These are phyloP conservation scores for Cricetomys ansorgei DNA, from an alignment of 2,113 vertebrate species.

Conservation along the genomic window DNA sequence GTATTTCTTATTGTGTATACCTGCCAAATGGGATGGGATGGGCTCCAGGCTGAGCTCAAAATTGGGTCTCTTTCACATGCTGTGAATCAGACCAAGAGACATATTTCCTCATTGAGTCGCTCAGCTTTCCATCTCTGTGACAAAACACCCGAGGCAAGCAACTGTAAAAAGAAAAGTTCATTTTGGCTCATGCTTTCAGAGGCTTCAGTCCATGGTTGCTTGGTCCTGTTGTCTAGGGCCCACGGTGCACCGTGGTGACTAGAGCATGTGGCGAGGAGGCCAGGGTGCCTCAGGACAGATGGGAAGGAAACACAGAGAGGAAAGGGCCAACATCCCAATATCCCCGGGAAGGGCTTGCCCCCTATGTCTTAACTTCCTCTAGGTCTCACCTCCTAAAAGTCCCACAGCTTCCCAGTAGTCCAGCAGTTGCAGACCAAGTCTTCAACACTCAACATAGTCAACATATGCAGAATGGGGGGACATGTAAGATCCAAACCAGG, in stretches of 20 bases:
- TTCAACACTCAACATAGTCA: neutral
- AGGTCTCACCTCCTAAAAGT: neutral
- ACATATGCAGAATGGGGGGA: neutral
- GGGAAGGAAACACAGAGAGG: neutral
- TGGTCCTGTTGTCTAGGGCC: too few species aligned
- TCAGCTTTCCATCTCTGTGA: neutral
- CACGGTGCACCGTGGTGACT: too few species aligned
- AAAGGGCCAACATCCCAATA: neutral
- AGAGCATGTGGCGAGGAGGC: neutral
- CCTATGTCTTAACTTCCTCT: neutral
- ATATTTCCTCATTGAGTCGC: neutral
- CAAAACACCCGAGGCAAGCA: neutral
- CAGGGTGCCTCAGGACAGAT: neutral
- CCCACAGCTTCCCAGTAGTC: neutral
- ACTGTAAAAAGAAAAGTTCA: neutral
- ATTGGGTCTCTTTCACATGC: neutral
- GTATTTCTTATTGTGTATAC: neutral
- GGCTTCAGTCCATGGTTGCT: neutral
- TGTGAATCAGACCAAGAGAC: neutral
- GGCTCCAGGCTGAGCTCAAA: neutral
- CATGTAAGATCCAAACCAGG: neutral
- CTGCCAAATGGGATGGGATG: neutral
- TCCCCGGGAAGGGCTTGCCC: neutral
- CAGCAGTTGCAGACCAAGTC: neutral
- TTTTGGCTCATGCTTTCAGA: neutral